Conservation (phyloP, 2,888 invertebrate genomes). For the Itoplectis maculator region DNA sequence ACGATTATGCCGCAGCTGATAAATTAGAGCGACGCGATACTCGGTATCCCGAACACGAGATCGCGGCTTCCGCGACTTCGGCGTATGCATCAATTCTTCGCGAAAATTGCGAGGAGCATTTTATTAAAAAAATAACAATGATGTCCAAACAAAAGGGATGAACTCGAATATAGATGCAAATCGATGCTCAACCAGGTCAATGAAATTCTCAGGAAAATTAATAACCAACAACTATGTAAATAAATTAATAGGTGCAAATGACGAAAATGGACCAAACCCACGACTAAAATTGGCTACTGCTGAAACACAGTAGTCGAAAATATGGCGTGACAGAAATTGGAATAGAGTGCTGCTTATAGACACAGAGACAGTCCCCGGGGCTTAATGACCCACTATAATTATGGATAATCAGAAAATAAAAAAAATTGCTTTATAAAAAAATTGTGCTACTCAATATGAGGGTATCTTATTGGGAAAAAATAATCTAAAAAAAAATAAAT, state of each 20-base stretch:
- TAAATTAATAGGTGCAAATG: not conserved
- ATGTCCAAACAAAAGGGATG: too few species aligned
- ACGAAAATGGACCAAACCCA: not conserved
- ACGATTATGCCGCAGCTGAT: constrained; percentile 42
- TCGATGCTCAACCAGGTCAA: too few species aligned
- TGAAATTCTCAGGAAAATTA: constrained; percentile 4
- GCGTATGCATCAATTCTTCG: not conserved
- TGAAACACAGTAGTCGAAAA: not conserved
- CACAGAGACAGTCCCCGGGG: not conserved
- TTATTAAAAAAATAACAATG: too few species aligned
- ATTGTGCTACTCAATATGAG: too few species aligned
- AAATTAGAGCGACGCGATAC: constrained; percentile 47
- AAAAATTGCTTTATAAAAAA: too few species aligned
- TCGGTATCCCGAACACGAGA: constrained; percentile 18
- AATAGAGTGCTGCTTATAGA: not conserved
- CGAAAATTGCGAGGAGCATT: too few species aligned
- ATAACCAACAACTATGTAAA: not conserved
- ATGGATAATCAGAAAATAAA: too few species aligned
- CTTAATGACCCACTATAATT: too few species aligned
- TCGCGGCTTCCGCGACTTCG: constrained; percentile 41
- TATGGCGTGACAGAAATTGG: not conserved
- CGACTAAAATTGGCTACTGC: not conserved
- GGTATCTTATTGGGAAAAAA: too few species aligned
- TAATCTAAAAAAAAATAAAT: too few species aligned
- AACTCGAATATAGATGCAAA: not conserved